Conservation (phyloP, 2,113 vertebrate genomes). For the Myrmophylax atrothorax region DNA sequence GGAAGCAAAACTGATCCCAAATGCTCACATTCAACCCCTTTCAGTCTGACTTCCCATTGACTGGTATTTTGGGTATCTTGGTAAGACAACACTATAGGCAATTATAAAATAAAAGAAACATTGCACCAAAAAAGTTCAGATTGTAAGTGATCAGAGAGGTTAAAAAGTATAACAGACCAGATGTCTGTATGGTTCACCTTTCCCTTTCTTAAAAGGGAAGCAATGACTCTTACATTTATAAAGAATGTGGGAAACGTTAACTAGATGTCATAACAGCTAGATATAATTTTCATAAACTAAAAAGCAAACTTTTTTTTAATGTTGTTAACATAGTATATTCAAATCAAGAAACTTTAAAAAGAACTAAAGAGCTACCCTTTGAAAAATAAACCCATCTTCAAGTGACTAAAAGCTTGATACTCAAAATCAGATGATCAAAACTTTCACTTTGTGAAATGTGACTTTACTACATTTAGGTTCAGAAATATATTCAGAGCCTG, state of each 20-base stretch:
- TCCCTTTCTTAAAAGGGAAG: not conserved
- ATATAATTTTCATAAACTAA: not conserved
- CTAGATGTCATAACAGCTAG: not conserved
- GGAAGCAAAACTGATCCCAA: not conserved
- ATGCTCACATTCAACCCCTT: not conserved
- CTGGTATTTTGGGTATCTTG: not conserved
- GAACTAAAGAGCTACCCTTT: not conserved
- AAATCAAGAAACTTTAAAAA: not conserved
- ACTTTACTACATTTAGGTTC: not conserved
- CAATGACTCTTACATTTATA: not conserved
- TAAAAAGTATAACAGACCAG: not conserved
- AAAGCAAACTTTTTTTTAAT: not conserved
- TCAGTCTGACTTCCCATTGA: not conserved
- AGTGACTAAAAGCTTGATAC: not conserved
- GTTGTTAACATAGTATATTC: accelerated
- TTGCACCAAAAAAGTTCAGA: not conserved
- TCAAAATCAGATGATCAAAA: not conserved
- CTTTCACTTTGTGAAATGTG: not conserved
- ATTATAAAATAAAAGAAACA: not conserved
- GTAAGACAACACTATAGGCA: not conserved
- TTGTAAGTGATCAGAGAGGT: not conserved
- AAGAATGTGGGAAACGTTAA: not conserved
- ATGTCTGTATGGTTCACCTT: not conserved
- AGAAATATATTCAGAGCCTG: not conserved
- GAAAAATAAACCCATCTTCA: not conserved